Evolutionary conservation across 2,113 vertebrate species (phyloP), one percentile per base, ranked within the genome.

Genomic region (Melospiza melodia): DNA sequence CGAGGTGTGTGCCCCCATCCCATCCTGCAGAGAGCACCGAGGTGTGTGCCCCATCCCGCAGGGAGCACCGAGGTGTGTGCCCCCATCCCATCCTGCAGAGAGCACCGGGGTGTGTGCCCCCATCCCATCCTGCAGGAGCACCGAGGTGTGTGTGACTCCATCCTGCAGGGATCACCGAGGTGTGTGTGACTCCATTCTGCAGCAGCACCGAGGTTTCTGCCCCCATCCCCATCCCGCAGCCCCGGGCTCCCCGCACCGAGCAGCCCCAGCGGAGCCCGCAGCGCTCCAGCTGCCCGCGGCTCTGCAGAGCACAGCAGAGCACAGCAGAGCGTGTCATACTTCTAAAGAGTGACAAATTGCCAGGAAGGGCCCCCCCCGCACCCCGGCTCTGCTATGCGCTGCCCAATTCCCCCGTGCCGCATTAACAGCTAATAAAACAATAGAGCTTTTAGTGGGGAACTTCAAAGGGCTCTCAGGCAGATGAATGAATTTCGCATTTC

Each of bases 381-480:
- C 89, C 94, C 85, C 91, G 91, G 85, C 91, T 71, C 93, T 10
- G 8, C 83, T 84, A 10, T 57, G 91, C 67, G 0, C 89, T 62
- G 92, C 78, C 31, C 0, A 94, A 95, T 94, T 97, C 95, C 95
- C 96, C 61, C 10, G 71, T 63, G 96, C 49, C 63, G 4, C 94
- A 90, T 97, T 95, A 96, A 95, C 94, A 97, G 94, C 96, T 96
- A 97, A 97, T 97, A 97, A 97, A 97, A 97, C 95, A 97, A 97
- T 94, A 97, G 92, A 92, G 93, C 93, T 97, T 96, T 97, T 96
- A 97, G 95, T 88, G 90, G 77, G 33, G 69, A 69, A 97, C 96
- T 96, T 97, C 95, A 97, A 95, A 95, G 91, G 88, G 22, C 63
- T 86, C 91, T 83, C 41, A 20, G 95, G 87, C 93, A 97, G 96